A percentile compares a stretch with the other conserved stretches of the same genome.
Conservation (phyloP, 2,797 vertebrate species). For the Loriculus beryllinus region DNA sequence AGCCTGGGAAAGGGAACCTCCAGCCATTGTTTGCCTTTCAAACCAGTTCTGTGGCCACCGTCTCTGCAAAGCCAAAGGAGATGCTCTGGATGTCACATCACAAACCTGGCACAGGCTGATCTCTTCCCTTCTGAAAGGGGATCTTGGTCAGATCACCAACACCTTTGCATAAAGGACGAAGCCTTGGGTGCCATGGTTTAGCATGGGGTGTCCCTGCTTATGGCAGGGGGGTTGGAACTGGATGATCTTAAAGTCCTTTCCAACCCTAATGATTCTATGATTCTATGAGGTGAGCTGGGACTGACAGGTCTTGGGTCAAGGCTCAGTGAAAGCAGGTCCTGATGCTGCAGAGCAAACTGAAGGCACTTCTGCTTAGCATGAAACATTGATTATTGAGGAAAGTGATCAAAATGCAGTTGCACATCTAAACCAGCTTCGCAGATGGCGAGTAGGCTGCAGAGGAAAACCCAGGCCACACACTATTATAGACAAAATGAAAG, state of each 20-base stretch:
- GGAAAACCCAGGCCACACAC: neutral
- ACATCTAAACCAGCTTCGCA: neutral
- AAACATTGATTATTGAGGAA: neutral
- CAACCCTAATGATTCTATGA: too few species aligned
- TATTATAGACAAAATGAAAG: neutral
- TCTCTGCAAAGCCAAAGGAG: neutral
- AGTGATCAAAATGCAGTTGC: neutral
- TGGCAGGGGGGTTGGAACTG: too few species aligned
- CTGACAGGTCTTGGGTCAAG: neutral
- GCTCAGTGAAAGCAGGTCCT: neutral
- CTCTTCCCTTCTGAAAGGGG: neutral
- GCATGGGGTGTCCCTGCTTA: too few species aligned
- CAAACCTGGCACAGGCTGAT: neutral
- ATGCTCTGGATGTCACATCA: neutral
- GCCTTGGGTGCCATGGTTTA: too few species aligned
- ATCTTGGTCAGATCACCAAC: too few species aligned
- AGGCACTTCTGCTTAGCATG: neutral
- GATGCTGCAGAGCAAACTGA: neutral
- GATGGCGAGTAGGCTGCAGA: neutral
- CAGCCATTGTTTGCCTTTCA: neutral
- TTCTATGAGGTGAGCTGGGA: neutral
- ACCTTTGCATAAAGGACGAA: too few species aligned
- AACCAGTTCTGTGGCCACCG: neutral
- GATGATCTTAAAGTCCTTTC: too few species aligned
- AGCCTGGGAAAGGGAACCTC: neutral